Conservation (phyloP, 2,888 invertebrate species). For the Microplitis manilae region DNA sequence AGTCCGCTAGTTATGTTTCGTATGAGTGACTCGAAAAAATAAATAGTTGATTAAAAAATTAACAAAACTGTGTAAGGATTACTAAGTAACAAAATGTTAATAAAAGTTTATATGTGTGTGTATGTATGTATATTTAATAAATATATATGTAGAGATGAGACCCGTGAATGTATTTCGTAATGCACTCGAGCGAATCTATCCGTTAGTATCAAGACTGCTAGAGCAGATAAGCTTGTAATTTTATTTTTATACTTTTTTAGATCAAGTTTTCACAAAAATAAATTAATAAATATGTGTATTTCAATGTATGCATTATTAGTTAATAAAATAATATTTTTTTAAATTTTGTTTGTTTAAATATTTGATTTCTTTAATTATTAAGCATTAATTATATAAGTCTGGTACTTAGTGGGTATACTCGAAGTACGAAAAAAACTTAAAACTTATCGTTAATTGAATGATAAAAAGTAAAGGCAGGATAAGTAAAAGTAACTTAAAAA, state of each 20-base stretch:
- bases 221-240: conserved; percentile 39
- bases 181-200: conserved; percentile 51
- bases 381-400: background rate
- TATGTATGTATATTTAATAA: conserved; percentile 21
- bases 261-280: conserved; percentile 31
- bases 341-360: no score
- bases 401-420: background rate
- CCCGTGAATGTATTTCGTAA: conserved; percentile 43
- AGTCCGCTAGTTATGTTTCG: background rate
- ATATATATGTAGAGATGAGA: background rate
- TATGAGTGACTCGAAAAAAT: background rate
- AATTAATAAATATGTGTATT: background rate
- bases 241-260: conserved; percentile 26
- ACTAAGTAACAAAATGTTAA: conserved; percentile 9
- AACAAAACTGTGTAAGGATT: conserved; percentile 13
- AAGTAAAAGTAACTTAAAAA: background rate
- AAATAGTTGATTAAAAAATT: conserved; percentile 10
- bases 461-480: conserved; percentile 46
- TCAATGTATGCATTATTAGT: background rate
- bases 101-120: conserved; percentile 1
- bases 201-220: conserved; percentile 46
- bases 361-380: background rate
- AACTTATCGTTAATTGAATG: conserved; percentile 60
- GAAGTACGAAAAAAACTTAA: conserved; percentile 53
- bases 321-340: no score